These are phyloP conservation scores for Pterophyllum scalare DNA, from an alignment of 2,113 vertebrate genomes.

Conservation along the genomic window DNA sequence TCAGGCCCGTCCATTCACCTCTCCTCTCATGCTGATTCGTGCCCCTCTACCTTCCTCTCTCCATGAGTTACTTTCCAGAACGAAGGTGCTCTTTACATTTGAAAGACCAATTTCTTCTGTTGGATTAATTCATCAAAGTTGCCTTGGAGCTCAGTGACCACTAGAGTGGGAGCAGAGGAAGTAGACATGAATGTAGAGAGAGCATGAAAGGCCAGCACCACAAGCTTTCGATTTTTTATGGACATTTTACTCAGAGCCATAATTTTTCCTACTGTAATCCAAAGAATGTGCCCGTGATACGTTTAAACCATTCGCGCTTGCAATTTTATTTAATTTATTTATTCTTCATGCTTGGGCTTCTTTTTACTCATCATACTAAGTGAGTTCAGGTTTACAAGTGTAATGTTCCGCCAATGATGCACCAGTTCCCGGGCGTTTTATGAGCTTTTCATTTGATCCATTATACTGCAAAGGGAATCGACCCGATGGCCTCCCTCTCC, in stretches of 20 bases:
- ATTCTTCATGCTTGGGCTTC: not conserved
- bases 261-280: slow-evolving; percentile 2
- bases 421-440: not conserved
- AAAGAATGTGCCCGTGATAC: not conserved
- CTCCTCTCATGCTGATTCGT: slow-evolving; percentile 32
- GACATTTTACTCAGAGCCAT: slow-evolving; percentile 16
- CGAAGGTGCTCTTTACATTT: slow-evolving; percentile 68
- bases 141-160: slow-evolving; percentile 46
- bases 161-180: slow-evolving; percentile 24
- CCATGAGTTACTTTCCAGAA: slow-evolving; percentile 53
- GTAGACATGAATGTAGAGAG: slow-evolving; percentile 12
- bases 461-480: not conserved
- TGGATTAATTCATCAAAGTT: slow-evolving; percentile 69
- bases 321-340: not conserved
- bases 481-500: not conserved
- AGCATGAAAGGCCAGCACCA: slow-evolving; percentile 28
- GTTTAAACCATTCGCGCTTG: slow-evolving; percentile 11
- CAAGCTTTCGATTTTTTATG: slow-evolving; percentile 9
- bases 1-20: slow-evolving; percentile 46
- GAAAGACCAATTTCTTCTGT: slow-evolving; percentile 62
- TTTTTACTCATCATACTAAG: not conserved
- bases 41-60: slow-evolving; percentile 34
- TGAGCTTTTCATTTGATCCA: not conserved
- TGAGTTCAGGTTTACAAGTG: not conserved
- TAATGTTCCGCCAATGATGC: not conserved